Evolutionary conservation across 2,888 invertebrate genomes (phyloP).

Genomic region (Romanomermis culicivorax): DNA sequence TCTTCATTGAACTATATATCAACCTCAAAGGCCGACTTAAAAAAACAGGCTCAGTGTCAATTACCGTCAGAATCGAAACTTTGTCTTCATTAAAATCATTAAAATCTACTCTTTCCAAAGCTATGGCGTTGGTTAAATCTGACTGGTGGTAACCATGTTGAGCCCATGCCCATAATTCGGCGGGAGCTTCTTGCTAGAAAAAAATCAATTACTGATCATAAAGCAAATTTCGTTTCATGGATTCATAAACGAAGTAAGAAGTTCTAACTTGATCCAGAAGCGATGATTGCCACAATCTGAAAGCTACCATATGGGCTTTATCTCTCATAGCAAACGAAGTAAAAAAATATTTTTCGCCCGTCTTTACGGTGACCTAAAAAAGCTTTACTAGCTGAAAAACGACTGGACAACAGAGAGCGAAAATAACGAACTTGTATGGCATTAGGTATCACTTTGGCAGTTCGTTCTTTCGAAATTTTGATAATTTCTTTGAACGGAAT

Average conservation of each 20-base stretch:
- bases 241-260: no score
- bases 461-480: constrained; percentile 80
- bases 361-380: constrained; percentile 33
- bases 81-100: background rate
- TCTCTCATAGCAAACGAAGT: constrained; percentile 82
- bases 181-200: constrained; percentile 6
- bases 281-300: constrained; percentile 85
- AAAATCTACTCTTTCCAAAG: no score
- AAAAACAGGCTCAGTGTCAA: no score
- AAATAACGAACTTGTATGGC: constrained; percentile 46
- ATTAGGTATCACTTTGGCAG: constrained; percentile 70
- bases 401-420: background rate
- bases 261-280: constrained; percentile 53
- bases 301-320: constrained; percentile 81
- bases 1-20: no score
- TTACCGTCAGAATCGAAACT: background rate
- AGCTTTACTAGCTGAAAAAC: background rate
- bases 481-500: constrained; percentile 73
- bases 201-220: background rate
- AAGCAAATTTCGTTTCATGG: no score
- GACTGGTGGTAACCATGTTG: constrained; percentile 10
- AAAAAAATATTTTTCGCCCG: constrained; percentile 66
- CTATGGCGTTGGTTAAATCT: constrained; percentile 4
- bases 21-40: no score
- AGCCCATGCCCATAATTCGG: constrained; percentile 11